Percentiles rank a stretch among this genome's conserved stretches.
phyloP scores from a whole-genome alignment of 1,140 invertebrate genomes.

The Colletes latitarsis region DNA sequence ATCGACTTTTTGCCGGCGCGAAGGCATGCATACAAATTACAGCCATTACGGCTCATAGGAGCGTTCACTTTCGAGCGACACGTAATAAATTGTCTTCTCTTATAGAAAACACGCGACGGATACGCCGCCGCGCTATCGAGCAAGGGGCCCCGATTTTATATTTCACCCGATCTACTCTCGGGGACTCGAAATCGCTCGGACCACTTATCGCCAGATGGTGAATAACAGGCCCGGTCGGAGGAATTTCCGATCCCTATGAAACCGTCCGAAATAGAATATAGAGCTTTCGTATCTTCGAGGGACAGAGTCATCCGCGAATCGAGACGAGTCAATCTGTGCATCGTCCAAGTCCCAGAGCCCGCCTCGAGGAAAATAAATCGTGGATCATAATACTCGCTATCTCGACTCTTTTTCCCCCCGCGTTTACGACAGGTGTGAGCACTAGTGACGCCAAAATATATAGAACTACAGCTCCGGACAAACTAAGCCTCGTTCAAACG shows the following conservation, averaged over 20 bases:
- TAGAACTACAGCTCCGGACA: too few relatives aligned
- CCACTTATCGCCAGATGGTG: constrained; percentile 24
- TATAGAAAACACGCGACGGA: constrained; percentile 45
- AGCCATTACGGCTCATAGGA: constrained; percentile 50
- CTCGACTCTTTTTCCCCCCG: too few relatives aligned
- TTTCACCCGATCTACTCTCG: neutral
- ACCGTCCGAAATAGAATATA: neutral
- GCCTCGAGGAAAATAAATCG: neutral
- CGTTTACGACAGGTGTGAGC: too few relatives aligned
- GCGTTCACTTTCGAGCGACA: constrained; percentile 42
- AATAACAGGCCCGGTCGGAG: neutral
- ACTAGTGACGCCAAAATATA: too few relatives aligned
- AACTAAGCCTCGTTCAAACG: neutral
- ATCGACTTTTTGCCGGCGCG: constrained; percentile 57
- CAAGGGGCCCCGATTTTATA: constrained; percentile 25
- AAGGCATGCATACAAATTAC: constrained; percentile 63
- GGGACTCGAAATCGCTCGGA: neutral
- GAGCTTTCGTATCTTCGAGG: neutral
- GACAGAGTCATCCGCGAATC: neutral
- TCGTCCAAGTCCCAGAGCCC: too few relatives aligned
- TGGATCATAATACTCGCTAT: neutral
- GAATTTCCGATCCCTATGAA: constrained; percentile 9
- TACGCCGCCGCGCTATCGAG: constrained; percentile 30
- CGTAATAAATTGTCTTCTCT: constrained; percentile 49
- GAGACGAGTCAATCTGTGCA: neutral